Base-by-base conservation (phyloP, 1,140 invertebrate genomes). In the Tigriopus japonicus region DNA sequence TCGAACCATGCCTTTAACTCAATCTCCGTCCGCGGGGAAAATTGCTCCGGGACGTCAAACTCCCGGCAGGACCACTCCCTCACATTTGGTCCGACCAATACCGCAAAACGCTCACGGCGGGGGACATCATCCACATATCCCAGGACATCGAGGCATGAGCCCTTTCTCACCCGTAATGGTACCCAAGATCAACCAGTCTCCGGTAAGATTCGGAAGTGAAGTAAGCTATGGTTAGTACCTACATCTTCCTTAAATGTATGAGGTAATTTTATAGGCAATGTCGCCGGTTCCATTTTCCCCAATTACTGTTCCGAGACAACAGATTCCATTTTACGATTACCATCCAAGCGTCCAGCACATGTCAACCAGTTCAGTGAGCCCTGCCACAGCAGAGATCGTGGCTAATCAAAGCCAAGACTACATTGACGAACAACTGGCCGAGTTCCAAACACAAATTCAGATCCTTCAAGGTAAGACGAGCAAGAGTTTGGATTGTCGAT, bases 361-460 rank as follows among this genome's bases (percentile, higher is more conserved):
- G 28, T 35, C 28, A 9, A 49, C 45, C n/a, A 49, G 45, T 21
- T 49, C 45, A 2, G 45, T 49, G 3, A 49, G 45, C 19, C 82
- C 81, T 6, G 85, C 85, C 54, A 90, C 87, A 2, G 87, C 87
- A 12, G 86, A 91, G 69, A 89, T 91, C 62, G 90, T 93, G 62
- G 87, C 87, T 35, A 83, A 82, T 68, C 88, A 93, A 73, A 88
- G 86, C 61, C 88, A 93, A 73, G 87, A 92, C 74, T 93, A 91
- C 69, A 81, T 93, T 52, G 88, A 93, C 69, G 88, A 93, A 73
- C 87, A 87, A 70, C 78, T 92, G 67, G 85, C 87, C 7, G 87
- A 93, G 73, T 93, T 91, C 69, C 86, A 91, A 72, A 83, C 85
- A 10, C 91, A 87, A 10, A 93, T 93, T 71, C 83, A 84, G 65